Conservation (phyloP, 1,140 invertebrate genomes). For the Pseudomyrmex dendroicus region DNA sequence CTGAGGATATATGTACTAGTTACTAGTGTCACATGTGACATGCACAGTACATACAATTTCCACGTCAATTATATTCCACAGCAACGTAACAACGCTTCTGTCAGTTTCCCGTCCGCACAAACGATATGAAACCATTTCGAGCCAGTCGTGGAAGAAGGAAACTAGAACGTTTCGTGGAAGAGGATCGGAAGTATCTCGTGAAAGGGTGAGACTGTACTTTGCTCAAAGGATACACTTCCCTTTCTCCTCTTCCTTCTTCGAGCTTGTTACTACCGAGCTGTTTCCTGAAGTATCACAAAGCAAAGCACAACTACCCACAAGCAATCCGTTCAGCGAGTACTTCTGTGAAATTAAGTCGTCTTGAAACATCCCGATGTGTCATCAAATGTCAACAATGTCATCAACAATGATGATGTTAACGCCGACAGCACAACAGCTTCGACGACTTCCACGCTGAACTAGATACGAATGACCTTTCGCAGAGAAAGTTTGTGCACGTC, state of each 20-base stretch:
- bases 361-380: constrained; percentile 41
- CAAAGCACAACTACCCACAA: constrained; percentile 55
- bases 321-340: constrained; percentile 44
- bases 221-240: constrained; percentile 45
- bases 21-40: constrained; percentile 39
- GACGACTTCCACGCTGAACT: constrained; percentile 34
- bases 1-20: background rate
- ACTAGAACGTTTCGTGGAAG: constrained; percentile 38
- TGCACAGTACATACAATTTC: constrained; percentile 55
- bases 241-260: background rate
- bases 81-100: constrained; percentile 56
- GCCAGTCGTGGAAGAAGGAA: constrained; percentile 26
- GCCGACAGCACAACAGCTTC: constrained; percentile 20
- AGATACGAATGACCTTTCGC: constrained; percentile 42
- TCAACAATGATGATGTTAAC: constrained; percentile 51
- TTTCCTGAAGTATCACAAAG: constrained; percentile 57
- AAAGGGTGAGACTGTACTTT: constrained; percentile 19
- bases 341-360: constrained; percentile 1
- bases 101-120: constrained; percentile 45
- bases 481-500: background rate
- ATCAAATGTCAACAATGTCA: constrained; percentile 53
- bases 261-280: constrained; percentile 39
- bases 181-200: constrained; percentile 51
- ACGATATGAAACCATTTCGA: constrained; percentile 26
- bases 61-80: constrained; percentile 51